Evolutionary conservation across 2,113 vertebrate genomes (phyloP), one percentile per base, ranked within the genome.

Genomic region (Vidua chalybeata): DNA sequence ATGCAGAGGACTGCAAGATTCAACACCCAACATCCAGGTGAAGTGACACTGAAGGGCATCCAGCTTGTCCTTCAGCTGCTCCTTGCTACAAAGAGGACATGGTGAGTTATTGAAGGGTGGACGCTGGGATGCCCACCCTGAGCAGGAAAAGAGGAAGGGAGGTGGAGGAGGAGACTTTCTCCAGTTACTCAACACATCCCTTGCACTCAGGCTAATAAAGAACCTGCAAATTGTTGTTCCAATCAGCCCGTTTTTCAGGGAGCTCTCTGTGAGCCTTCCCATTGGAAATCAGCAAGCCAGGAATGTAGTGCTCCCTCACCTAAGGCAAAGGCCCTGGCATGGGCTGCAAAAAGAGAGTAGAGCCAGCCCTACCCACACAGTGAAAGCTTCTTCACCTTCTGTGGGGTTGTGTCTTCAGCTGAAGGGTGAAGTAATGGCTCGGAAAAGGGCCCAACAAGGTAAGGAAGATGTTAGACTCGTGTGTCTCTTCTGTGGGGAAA

Each of bases 1-100:
- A 0, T 24, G 59, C 3, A 0, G 1, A 8, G 4, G 22, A 1
- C 16, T 59, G 7, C 2, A 1, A 0, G 18, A 4, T 1, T 24
- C 66, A 1, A 24, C 2, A 0, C 18, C 7, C 54, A 87, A 0
- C 4, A 12, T 6, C 87, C 59, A 67, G 35, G 77, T 94, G 83
- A 90, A 87, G 69, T 90, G 87, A 8, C 77, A 73, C 9, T 90
- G 92, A 4, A 94, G 72, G 24, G 17, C 6, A 6, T 78, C 77
- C 77, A 90, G 3, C 48, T 7, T 41, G 28, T 76, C 4, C n/a
- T 67, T 61, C 71, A 77, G 82, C 5, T 73, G 23, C 9, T 61
- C 33, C 0, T 13, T 35, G 48, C 83, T 83, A 2, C 21, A 19
- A 31, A 28, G 66, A 67, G 48, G 54, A 62, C 67, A 21, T 4